phyloP scores from a whole-genome alignment of 2,888 invertebrate genomes.

The Gymnosoma rotundatum region DNA sequence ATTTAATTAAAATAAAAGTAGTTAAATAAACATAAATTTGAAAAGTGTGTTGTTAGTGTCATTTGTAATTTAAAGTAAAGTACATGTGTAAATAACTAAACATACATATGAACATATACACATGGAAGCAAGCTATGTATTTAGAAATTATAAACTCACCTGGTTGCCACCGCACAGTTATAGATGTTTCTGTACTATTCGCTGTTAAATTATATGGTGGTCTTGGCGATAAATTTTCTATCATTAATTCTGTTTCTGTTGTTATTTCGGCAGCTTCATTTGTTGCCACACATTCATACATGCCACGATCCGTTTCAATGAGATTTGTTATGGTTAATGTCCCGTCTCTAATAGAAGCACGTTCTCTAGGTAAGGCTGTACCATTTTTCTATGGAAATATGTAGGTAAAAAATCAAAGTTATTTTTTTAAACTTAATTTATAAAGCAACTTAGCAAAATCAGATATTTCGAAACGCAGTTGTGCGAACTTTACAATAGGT shows the following conservation, averaged over 20 bases:
- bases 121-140: not conserved
- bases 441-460: not conserved
- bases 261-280: conserved; percentile 94
- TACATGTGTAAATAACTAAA: too few relatives aligned
- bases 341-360: conserved; percentile 87
- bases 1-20: too few relatives aligned
- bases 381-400: conserved; percentile 87
- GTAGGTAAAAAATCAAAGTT: not conserved
- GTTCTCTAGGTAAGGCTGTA: conserved; percentile 86
- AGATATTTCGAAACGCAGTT: too few relatives aligned
- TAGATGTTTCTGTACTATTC: conserved; percentile 87
- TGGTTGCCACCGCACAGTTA: conserved; percentile 92
- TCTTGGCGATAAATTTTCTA: conserved; percentile 93
- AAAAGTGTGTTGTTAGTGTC: too few relatives aligned
- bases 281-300: conserved; percentile 91
- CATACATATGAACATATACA: too few relatives aligned
- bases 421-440: too few relatives aligned
- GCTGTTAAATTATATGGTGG: conserved; percentile 94
- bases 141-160: conserved; percentile 79
- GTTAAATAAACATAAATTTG: too few relatives aligned
- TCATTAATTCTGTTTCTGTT: conserved; percentile 90
- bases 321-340: conserved; percentile 93
- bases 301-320: conserved; percentile 92
- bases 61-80: too few relatives aligned
- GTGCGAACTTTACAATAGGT: too few relatives aligned